Evolutionary conservation across 2,797 vertebrate genomes (phyloP), one percentile per base, ranked within the genome.

Genomic region (Heterohyrax brucei): DNA sequence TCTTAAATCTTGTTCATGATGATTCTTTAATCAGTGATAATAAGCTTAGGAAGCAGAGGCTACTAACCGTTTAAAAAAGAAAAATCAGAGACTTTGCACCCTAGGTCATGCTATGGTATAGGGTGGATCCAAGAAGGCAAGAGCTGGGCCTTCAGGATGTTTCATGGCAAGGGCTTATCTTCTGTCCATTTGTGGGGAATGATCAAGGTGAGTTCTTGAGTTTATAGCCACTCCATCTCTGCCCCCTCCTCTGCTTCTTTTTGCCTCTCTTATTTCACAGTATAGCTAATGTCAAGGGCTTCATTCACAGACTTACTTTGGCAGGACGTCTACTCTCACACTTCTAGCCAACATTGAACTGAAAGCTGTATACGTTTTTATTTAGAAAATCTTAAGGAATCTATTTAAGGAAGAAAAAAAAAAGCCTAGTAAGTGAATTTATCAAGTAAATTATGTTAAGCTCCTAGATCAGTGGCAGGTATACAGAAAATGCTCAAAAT

Each of bases 21-120:
- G 48, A 86, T 77, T 91, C 81, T 89, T 75, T 48, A 94, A 84
- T 73, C 85, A 92, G 68, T 62, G 94, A 70, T 24, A 85, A 62
- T 9, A 70, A 7, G 8, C 53, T 66, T 56, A 46, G 76, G 84
- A 95, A 89, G 14, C 85, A 92, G 33, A 78, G 19, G 75, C 68
- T 78, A 92, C 82, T 13, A 86, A 53, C 61, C 91, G 50, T 50
- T 76, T 16, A 84, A 53, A 64, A 91, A 78, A 70, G 16, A 56
- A 12, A 56, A 56, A 56, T 33, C 44, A 61, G 33, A 68, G 75
- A 90, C 76, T 44, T 7, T 70, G 10, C 18, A 22, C 22, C 26
- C 28, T 75, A 10, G 18, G 16, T 56, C 73, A 75, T n/a, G 9
- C 21, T 62, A 64, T 62, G 22, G 48, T 88, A 66, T 78, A 30